phyloP scores from a whole-genome alignment of 2,113 vertebrate species.

The Felis chaus region DNA sequence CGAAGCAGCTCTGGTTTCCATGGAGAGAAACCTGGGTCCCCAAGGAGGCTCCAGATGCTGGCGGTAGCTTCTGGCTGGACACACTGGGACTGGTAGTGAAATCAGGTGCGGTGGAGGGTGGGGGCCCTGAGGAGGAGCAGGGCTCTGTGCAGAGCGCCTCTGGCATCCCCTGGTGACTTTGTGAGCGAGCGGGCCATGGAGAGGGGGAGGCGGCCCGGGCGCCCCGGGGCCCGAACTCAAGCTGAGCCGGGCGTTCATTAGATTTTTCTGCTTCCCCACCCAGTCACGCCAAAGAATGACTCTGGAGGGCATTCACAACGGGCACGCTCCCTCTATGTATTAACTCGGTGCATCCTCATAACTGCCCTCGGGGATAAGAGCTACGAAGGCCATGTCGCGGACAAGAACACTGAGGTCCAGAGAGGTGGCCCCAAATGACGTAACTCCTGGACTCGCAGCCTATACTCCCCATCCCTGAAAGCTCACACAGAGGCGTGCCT shows the following conservation, averaged over 20 bases:
- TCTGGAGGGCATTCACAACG: no score
- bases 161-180: background rate
- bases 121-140: background rate
- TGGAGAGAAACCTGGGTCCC: background rate
- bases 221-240: background rate
- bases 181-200: background rate
- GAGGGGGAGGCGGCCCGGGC: background rate
- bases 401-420: background rate
- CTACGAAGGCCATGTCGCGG: background rate
- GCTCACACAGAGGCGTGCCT: background rate
- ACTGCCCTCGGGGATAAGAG: background rate
- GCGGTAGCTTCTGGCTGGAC: background rate
- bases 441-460: background rate
- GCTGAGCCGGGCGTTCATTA: background rate
- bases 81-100: background rate
- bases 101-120: background rate
- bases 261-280: no score
- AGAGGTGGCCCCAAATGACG: background rate
- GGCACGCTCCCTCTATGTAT: accelerated
- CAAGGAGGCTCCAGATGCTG: background rate
- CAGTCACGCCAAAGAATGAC: no score
- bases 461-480: background rate
- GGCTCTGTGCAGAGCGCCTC: background rate
- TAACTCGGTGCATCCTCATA: background rate
- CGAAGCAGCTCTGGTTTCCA: background rate